Percentiles rank a stretch among this genome's conserved stretches.
phyloP scores from a whole-genome alignment of 2,113 vertebrate species.

The Trematomus loennbergii region DNA sequence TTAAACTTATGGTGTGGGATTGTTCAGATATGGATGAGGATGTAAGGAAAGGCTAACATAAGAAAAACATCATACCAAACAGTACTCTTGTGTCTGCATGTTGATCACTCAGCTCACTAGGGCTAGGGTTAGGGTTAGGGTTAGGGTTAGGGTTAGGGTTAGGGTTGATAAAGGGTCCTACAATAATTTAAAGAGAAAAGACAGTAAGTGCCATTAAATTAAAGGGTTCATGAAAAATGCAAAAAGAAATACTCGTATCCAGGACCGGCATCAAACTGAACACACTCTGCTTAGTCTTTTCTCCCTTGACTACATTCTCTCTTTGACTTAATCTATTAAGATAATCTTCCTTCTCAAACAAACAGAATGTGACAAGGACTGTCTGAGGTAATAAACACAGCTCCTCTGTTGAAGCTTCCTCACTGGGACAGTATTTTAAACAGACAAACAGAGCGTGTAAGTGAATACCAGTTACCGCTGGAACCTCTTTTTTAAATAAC shows the following conservation, averaged over 20 bases:
- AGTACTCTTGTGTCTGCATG: not conserved
- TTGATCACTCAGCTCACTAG: too few relatives aligned
- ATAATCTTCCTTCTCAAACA: conserved; percentile 64
- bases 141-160: too few relatives aligned
- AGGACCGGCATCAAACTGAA: conserved; percentile 29
- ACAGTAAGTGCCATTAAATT: conserved; percentile 20
- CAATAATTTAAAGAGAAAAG: too few relatives aligned
- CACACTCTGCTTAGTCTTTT: conserved; percentile 32
- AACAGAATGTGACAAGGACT: conserved; percentile 71
- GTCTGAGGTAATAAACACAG: conserved; percentile 70
- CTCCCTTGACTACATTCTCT: conserved; percentile 26
- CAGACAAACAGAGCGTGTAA: conserved; percentile 68
- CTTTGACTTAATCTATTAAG: conserved; percentile 66
- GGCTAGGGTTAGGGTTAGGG: too few relatives aligned
- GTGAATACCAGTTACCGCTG: conserved; percentile 67
- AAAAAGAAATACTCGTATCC: conserved; percentile 23
- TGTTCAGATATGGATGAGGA: conserved; percentile 1
- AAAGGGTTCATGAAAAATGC: conserved; percentile 37
- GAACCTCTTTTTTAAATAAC: not conserved
- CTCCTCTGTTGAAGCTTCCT: conserved; percentile 69
- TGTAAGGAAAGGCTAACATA: not conserved
- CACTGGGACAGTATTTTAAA: conserved; percentile 66
- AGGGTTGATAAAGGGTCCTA: not conserved
- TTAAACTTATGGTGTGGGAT: conserved; percentile 25
- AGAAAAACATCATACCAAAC: too few relatives aligned